Evolutionary conservation across 2,888 invertebrate species (phyloP).

Genomic region (Anoncus sp.): DNA sequence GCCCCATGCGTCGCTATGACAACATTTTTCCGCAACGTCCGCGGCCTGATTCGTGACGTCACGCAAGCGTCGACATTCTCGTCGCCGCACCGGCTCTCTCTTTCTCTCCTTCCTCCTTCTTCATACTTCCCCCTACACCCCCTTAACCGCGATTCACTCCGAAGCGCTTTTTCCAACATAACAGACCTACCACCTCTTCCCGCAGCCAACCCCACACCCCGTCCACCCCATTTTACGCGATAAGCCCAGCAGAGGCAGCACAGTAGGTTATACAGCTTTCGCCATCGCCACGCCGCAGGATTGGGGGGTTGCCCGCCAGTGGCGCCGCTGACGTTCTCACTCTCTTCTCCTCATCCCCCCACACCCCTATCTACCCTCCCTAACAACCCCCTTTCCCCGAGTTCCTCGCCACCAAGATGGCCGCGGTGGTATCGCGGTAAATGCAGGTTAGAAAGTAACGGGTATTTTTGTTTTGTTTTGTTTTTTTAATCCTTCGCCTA

Average conservation of each 20-base stretch:
- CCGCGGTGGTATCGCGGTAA: constrained; percentile 45
- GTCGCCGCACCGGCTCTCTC: constrained; percentile 54
- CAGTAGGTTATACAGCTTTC: constrained; percentile 38
- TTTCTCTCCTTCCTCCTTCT: background rate
- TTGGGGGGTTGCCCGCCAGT: constrained; percentile 49
- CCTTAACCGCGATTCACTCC: constrained; percentile 35
- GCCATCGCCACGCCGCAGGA: constrained; percentile 45
- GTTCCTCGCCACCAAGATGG: constrained; percentile 58
- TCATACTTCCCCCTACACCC: background rate
- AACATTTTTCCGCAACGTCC: constrained; percentile 81
- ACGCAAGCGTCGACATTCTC: constrained; percentile 73
- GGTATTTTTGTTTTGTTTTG: constrained; percentile 8
- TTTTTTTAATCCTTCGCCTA: constrained; percentile 1
- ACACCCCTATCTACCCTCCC: background rate
- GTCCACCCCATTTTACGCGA: constrained; percentile 4
- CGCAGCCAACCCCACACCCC: background rate
- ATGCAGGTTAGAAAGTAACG: constrained; percentile 54
- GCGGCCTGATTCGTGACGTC: constrained; percentile 81
- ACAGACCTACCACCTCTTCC: constrained; percentile 19
- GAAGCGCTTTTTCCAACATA: constrained; percentile 36
- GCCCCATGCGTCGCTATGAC: constrained; percentile 76
- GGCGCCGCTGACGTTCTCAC: constrained; percentile 51
- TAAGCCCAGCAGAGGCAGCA: constrained; percentile 40
- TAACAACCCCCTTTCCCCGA: constrained; percentile 25
- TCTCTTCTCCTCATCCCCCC: background rate